Conservation (phyloP, 2,113 vertebrate genomes). For the Muntiacus reevesi region DNA sequence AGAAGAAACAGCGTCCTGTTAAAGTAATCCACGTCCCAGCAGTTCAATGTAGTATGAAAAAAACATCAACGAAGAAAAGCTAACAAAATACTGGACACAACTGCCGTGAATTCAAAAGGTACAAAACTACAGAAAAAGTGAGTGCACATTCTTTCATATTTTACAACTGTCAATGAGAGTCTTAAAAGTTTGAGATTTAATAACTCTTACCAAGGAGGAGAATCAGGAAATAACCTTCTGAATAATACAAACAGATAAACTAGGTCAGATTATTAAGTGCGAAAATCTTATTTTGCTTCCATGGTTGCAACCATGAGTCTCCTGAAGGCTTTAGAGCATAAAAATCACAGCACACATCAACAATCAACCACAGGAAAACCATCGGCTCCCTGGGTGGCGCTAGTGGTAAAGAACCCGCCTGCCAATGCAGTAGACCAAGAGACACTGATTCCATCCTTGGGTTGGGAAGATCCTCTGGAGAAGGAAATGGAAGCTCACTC, state of each 20-base stretch:
- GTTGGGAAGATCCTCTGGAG: neutral
- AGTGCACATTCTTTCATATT: neutral
- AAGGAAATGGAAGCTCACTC: neutral
- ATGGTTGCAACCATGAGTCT: neutral
- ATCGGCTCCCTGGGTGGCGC: neutral
- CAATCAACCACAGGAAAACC: neutral
- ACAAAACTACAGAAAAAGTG: neutral
- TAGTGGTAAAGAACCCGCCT: neutral
- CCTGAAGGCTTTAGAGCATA: neutral
- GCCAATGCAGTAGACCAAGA: rapidly evolving
- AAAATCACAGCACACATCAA: neutral
- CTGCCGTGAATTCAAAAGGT: neutral
- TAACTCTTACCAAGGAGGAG: neutral
- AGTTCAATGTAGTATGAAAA: neutral
- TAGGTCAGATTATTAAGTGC: neutral
- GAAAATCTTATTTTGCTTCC: neutral
- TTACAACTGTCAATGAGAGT: neutral
- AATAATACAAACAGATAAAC: neutral
- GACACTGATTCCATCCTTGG: neutral
- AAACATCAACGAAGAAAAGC: neutral
- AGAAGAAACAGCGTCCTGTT: neutral
- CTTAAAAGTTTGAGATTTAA: neutral
- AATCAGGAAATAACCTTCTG: neutral
- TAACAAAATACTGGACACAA: neutral
- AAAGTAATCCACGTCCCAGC: neutral